Conservation (phyloP, 1,140 invertebrate species). For the Oedothorax gibbosus region DNA sequence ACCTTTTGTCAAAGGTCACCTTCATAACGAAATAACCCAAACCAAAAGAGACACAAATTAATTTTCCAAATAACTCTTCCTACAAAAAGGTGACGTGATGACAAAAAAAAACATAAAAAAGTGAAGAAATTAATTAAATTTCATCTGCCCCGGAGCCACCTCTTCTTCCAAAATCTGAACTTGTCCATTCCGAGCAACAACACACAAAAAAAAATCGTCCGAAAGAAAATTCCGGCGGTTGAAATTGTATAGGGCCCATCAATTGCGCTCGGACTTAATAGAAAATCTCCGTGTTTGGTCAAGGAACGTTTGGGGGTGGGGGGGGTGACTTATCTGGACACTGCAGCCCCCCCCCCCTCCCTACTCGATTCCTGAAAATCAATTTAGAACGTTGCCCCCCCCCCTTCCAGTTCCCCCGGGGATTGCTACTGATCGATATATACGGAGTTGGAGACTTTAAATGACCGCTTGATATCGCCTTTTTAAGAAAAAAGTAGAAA, state of each 20-base stretch:
- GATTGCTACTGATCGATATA: constrained; percentile 48
- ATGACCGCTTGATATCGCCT: constrained; percentile 58
- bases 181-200: constrained; percentile 17
- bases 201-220: constrained; percentile 10
- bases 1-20: no score
- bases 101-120: constrained; percentile 23
- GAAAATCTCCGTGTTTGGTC: constrained; percentile 60
- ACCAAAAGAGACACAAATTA: no score
- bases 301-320: constrained; percentile 22
- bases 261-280: constrained; percentile 58
- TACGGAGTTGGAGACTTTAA: constrained; percentile 51
- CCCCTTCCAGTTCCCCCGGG: constrained; percentile 5
- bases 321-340: constrained; percentile 54
- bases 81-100: neutral
- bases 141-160: constrained; percentile 34
- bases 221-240: constrained; percentile 49
- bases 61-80: no score
- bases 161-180: constrained; percentile 27
- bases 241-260: constrained; percentile 60
- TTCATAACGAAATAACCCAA: no score
- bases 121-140: constrained; percentile 57
- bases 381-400: constrained; percentile 48
- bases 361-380: constrained; percentile 53
- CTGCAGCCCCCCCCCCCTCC: constrained; percentile 27
- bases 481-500: constrained; percentile 21